Base-by-base conservation (phyloP, 35 echinoderm and acorn worm genomes). In the Apostichopus japonicus region DNA sequence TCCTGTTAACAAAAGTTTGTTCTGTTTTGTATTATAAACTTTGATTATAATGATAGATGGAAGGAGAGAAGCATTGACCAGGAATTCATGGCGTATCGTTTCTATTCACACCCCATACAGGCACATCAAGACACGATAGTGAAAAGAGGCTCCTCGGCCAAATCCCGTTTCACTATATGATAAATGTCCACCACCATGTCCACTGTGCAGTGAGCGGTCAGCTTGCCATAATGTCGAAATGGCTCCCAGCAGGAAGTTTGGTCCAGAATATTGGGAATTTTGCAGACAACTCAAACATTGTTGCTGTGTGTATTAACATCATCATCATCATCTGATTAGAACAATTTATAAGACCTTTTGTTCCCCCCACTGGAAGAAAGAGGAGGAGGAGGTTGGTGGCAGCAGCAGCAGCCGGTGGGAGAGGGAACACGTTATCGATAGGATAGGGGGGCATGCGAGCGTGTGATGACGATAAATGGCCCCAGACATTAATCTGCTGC, bases 61-160 rank as follows among this genome's bases (percentile, higher is more conserved):
- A 44, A 44, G 33, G 0, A 44, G 0, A 25, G 2, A 44, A 44
- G 33, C 33, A 44, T 44, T 44, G 33, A 44, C 33, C 33, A 44
- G 33, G 33, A 44, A 44, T 44, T 44, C 33, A 44, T 44, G 33
- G 33, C 0, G 2, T 44, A 44, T 44, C 33, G 2, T 52, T 52
- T 44, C 78, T 80, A 0, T 84, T 58, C 17, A 58, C 22, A 22
- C 11, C 14, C 19, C 0, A 6, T n/a, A 84, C 13, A 84, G 81
- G 81, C 81, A 84, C 81, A 84, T 84, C 81, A 84, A 84, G 81
- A 84, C 81, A 84, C 81, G 56, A 84, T 84, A 84, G 81, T 84
- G 4, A 84, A 84, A 84, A 84, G 56, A 58, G 81, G 81, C 10
- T 84, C 81, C 14, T 84, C 81, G 17, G 81, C 81, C 81, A 84